Evolutionary conservation across 2,888 invertebrate genomes (phyloP).

Genomic region (Protonemura montana): DNA sequence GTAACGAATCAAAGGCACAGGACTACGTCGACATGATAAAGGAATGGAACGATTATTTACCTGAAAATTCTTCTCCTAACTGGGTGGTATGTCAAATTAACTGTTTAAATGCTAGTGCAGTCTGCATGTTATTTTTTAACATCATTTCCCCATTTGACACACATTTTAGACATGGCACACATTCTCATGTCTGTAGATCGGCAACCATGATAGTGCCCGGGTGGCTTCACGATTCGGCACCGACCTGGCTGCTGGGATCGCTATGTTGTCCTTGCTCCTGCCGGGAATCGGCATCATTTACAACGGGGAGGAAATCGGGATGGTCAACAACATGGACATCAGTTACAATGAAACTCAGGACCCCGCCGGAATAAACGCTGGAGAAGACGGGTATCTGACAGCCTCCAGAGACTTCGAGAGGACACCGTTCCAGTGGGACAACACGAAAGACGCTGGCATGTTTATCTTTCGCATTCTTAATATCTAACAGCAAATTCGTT

Average conservation of each 20-base stretch:
- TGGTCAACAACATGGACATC: constrained; percentile 67
- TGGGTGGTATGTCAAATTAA: constrained; percentile 81
- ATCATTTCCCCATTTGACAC: too few relatives aligned
- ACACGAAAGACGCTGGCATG: constrained; percentile 33
- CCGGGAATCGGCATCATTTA: constrained; percentile 83
- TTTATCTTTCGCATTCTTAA: neutral
- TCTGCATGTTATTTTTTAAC: too few relatives aligned
- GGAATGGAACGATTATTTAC: constrained; percentile 71
- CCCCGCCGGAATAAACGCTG: constrained; percentile 64
- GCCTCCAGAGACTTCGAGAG: constrained; percentile 52
- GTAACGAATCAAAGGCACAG: constrained; percentile 65
- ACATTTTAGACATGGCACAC: too few relatives aligned
- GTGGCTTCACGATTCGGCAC: constrained; percentile 67
- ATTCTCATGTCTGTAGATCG: constrained; percentile 59
- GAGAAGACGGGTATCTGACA: constrained; percentile 24
- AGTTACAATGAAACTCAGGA: constrained; percentile 70
- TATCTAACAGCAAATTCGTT: neutral
- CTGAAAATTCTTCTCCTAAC: constrained; percentile 68
- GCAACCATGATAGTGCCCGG: constrained; percentile 73
- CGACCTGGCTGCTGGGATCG: constrained; percentile 72
- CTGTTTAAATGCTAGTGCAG: too few relatives aligned
- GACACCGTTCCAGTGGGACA: constrained; percentile 56
- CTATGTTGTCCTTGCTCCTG: constrained; percentile 73
- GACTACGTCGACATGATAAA: constrained; percentile 70
- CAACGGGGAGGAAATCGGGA: constrained; percentile 86